Base-by-base conservation (phyloP, 2,113 vertebrate genomes). In the Seriola rivoliana region DNA sequence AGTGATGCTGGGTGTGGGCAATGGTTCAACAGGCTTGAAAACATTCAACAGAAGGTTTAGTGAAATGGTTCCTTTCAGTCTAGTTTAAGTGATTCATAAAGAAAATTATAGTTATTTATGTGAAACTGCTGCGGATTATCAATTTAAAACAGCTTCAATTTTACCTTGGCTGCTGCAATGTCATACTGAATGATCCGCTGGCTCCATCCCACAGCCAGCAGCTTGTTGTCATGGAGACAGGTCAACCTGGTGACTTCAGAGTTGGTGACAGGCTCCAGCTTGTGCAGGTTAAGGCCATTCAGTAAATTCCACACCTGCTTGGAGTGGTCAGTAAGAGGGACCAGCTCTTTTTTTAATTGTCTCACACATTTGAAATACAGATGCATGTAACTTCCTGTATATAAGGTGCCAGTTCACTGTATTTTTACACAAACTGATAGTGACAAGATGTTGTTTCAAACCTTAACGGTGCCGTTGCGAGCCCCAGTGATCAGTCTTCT, bases 281-380 rank as follows among this genome's bases (percentile, higher is more conserved):
- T 95, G 86, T 95, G 93, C 75, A 95, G 80, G 75, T 92, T 95
- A 6, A 93, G 94, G 21, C 94, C 93, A 4, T 91, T 96, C 5
- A 93, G 80, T 68, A 94, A 78, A 82, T 92, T 93, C 94, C 94
- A 96, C 46, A 96, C 92, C 95, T 95, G 72, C 2, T 71, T 25
- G 19, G 25, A 73, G 32, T 19, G 32, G 23, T 23, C 16, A 81
- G 14, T 5, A 44, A 34, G 13, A 73, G n/a, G 3, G 19, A 44
- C 34, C 0, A 13, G 46, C 38, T 23, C 36, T 14, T 71, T 36
- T 65, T 65, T 23, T 29, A 63, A 42, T 0, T 23, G 4, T 57
- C 36, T 36, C 10, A 16, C 4, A 44, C 2, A 63, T 63, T 23
- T 57, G 4, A n/a, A 42, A 38, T 40, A 32, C 25, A 67, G 19